Evolutionary conservation across 92 coral and sea anemone species (phyloP).

Genomic region (Muricea muricata): DNA sequence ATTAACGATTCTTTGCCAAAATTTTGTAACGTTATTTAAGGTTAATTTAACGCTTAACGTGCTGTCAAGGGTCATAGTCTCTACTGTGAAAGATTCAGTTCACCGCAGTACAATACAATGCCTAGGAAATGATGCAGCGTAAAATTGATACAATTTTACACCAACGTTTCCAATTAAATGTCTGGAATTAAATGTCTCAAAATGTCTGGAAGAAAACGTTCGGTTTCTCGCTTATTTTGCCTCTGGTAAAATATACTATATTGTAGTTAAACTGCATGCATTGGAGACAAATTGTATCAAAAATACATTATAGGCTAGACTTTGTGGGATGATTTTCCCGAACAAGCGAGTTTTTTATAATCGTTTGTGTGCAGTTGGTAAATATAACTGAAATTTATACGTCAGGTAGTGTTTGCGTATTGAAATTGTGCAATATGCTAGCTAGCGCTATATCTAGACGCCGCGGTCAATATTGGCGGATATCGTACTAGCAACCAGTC

Average conservation of each 20-base stretch:
- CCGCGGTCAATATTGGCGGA: slow-evolving; percentile 3
- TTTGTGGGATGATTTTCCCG: too few species aligned
- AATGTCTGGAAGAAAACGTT: neutral
- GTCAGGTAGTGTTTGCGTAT: neutral
- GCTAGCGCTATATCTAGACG: neutral
- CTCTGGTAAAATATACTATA: too few species aligned
- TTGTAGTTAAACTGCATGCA: neutral
- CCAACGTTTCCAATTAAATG: too few species aligned
- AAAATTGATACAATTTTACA: too few species aligned
- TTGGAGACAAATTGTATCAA: too few species aligned
- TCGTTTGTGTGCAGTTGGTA: neutral
- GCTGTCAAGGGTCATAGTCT: neutral
- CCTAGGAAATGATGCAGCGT: too few species aligned
- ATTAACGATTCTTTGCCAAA: too few species aligned
- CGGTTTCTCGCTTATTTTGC: too few species aligned
- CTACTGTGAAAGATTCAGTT: neutral
- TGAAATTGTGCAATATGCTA: neutral
- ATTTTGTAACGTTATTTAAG: neutral
- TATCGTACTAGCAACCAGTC: neutral
- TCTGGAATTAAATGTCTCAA: too few species aligned
- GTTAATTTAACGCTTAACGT: neutral
- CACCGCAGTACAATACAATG: neutral
- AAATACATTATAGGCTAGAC: too few species aligned
- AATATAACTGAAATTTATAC: neutral
- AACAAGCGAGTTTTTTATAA: neutral